Base-by-base conservation (phyloP, 2,113 vertebrate genomes). In the Cryptoleucopteryx plumbea region DNA sequence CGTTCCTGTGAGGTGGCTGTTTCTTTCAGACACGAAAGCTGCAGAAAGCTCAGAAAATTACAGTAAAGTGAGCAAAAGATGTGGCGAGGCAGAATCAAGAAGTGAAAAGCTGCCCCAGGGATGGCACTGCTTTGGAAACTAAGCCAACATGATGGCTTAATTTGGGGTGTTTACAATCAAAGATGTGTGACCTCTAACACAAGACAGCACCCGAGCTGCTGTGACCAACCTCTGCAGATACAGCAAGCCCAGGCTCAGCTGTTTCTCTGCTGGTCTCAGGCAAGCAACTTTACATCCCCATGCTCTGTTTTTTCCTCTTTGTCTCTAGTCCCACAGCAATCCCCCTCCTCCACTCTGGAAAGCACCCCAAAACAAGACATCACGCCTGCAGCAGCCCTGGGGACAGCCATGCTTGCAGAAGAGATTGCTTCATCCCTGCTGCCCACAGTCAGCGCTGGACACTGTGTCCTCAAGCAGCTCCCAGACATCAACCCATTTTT, bases 361-460 rank as follows among this genome's bases (percentile, higher is more conserved):
- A 82, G 38, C 19, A 16, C 45, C 45, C 22, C 79, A 68, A 47
- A 68, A 23, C 22, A 52, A 58, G 52, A 36, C 27, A 50, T 22
- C 36, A 11, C 0, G 1, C 42, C n/a, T 3, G 0, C 50, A 50
- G 67, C n/a, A 48, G 58, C 31, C 67, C 36, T 17, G 20, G 19
- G 58, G 29, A 56, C 19, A 63, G 25, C 42, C 0, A 2, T 25
- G 43, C 32, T 43, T 38, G 32, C 32, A 42, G 23, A 55, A 63
- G 34, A 29, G 34, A 32, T 32, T 8, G 36, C 43, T 36, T 65
- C 59, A 66, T 19, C 78, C 43, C 68, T 58, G 42, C 43, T 74
- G 58, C 48, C 56, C 4, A 2, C 1, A 2, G 31, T 11, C 43
- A 58, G 26, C 1, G 0, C 67, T 50, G 43, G 59, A 26, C 66